These are phyloP conservation scores for Halcyon smyrnensis DNA, from an alignment of 2,797 vertebrate genomes.

Conservation along the genomic window DNA sequence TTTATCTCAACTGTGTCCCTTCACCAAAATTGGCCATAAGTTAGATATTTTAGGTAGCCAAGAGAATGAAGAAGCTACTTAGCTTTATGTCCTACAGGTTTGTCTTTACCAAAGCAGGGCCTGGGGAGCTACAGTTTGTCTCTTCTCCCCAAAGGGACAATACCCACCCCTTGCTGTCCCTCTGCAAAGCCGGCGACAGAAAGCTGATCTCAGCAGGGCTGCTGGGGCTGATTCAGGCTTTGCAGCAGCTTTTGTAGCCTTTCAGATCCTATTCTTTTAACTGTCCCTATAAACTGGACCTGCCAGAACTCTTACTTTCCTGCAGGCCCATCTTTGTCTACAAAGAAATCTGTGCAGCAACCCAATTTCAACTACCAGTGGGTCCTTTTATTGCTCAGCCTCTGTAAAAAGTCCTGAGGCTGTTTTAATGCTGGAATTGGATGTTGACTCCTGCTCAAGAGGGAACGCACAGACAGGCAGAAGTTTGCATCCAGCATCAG, in stretches of 20 bases:
- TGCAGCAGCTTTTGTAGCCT: slow-evolving; percentile 32
- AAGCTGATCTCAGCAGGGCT: neutral
- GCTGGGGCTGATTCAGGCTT: neutral
- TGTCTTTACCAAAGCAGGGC: neutral
- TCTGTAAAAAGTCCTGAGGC: neutral
- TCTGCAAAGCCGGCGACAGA: neutral
- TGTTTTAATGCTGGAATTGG: neutral
- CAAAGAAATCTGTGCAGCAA: slow-evolving; percentile 36
- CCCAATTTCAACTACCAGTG: slow-evolving; percentile 9
- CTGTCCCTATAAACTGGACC: neutral
- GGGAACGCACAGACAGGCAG: neutral
- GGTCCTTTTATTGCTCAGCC: slow-evolving; percentile 29
- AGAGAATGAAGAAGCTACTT: neutral
- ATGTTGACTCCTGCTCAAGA: neutral
- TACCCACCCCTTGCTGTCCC: neutral
- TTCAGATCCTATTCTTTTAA: slow-evolving; percentile 40
- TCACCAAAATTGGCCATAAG: neutral
- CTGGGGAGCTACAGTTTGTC: neutral
- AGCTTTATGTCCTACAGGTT: neutral
- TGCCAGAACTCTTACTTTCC: neutral
- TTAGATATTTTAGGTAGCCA: neutral
- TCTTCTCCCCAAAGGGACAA: neutral
- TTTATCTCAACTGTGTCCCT: neutral
- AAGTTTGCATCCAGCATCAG: neutral
- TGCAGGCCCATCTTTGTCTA: neutral